Evolutionary conservation across 2,113 vertebrate genomes (phyloP).

Genomic region (Corapipo altera): DNA sequence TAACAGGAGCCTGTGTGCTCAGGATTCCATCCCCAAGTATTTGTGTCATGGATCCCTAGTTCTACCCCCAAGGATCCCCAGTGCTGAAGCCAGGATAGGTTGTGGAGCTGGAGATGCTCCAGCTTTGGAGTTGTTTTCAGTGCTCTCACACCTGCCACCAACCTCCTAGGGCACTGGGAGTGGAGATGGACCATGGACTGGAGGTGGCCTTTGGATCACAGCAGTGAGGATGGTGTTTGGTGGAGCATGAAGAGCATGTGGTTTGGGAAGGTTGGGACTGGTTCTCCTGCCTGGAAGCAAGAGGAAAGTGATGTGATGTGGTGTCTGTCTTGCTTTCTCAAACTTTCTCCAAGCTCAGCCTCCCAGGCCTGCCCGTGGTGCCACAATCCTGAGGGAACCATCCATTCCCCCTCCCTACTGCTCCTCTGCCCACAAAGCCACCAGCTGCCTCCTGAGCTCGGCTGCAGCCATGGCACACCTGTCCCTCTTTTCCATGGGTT

Average conservation of each 20-base stretch:
- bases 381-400: background rate
- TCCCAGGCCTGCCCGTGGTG: background rate
- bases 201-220: background rate
- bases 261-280: background rate
- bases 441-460: background rate
- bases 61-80: background rate
- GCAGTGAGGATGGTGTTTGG: background rate
- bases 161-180: background rate
- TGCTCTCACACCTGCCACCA: background rate
- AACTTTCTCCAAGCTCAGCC: background rate
- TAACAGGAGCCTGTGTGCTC: background rate
- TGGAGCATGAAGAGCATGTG: background rate
- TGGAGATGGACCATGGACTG: background rate
- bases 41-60: accelerated
- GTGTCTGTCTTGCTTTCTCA: background rate
- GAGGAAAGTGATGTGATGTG: background rate
- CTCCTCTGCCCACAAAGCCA: background rate
- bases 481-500: background rate
- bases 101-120: background rate
- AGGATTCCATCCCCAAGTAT: background rate
- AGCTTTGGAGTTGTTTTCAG: background rate
- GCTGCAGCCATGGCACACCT: background rate
- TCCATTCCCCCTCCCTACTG: background rate
- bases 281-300: background rate
- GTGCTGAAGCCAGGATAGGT: background rate